These are phyloP conservation scores for Cydia pomonella DNA, from an alignment of 1,140 invertebrate genomes.

Conservation along the genomic window DNA sequence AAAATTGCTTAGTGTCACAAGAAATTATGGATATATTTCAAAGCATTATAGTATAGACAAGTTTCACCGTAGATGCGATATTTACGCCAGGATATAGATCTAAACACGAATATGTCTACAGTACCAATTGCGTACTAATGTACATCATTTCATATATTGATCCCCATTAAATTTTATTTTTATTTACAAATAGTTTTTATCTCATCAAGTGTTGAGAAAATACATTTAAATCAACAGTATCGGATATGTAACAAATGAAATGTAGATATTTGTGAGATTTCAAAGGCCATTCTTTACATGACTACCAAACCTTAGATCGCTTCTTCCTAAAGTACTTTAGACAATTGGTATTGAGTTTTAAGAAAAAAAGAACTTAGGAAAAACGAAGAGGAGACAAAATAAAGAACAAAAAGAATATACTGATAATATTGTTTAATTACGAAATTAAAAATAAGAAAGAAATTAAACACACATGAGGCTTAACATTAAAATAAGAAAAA, in stretches of 20 bases:
- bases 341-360: constrained; percentile 53
- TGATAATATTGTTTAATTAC: constrained; percentile 79
- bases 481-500: constrained; percentile 75
- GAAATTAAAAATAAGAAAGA: constrained; percentile 79
- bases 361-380: constrained; percentile 56
- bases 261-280: constrained; percentile 14
- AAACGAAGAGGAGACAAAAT: constrained; percentile 59
- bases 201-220: constrained; percentile 44
- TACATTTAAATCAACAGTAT: constrained; percentile 34
- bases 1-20: constrained; percentile 46
- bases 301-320: constrained; percentile 27
- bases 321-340: constrained; percentile 41
- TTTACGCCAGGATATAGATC: constrained; percentile 64
- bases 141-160: constrained; percentile 77
- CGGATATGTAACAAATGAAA: constrained; percentile 31
- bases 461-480: constrained; percentile 79
- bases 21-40: constrained; percentile 45
- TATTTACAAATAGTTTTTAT: constrained; percentile 76
- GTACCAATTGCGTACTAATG: constrained; percentile 74
- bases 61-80: constrained; percentile 57
- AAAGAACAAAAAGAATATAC: constrained; percentile 73
- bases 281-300: constrained; percentile 27
- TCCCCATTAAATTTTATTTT: constrained; percentile 78
- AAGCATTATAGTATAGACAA: constrained; percentile 56
- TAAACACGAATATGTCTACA: constrained; percentile 74